Evolutionary conservation across 2,113 vertebrate genomes (phyloP), one percentile per base, ranked within the genome.

Genomic region (Pelvicachromis taeniatus): DNA sequence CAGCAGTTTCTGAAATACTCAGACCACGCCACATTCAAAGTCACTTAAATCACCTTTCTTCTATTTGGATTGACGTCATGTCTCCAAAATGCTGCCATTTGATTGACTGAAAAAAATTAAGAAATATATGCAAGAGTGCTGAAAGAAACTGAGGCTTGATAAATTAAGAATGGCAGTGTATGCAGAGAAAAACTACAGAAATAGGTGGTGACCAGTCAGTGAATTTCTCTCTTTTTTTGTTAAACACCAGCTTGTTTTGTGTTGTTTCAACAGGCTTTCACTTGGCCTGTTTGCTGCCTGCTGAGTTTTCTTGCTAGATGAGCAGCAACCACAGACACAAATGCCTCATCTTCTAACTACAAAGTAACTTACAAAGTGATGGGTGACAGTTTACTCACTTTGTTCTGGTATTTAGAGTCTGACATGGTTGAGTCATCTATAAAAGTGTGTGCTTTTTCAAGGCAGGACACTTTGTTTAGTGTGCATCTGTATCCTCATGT

Each of bases 101-200:
- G 40, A 48, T 48, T 73, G 9, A 9, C 14, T 29, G 13, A 48
- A 53, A 53, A 42, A 42, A 73, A 73, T 48, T 35, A 16, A 21
- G n/a, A 48, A 19, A 48, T 29, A 56, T 53, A 73, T 48, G 9
- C 19, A 12, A 3, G 68, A 31, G 42, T 75, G 5, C 16, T 31
- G 13, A 7, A 29, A 3, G 19, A 48, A 3, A 8, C n/a, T 0
- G 23, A 48, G 14, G 42, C 3, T 31, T 50, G 26, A 50, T 75
- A 50, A 5, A 31, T 48, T 75, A 8, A 6, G 0, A 12, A 19
- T 31, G 26, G 1, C 14, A 29, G 1, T 1, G 0, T 70, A 45
- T 45, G 3, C 13, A 48, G 65, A 6, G 4, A 48, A 26, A 48
- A 16, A 29, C 14, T 19, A 48, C 42, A 29, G 7, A 73, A 48